Conservation (phyloP, 2,113 vertebrate genomes). For the Monarcha castaneiventris region DNA sequence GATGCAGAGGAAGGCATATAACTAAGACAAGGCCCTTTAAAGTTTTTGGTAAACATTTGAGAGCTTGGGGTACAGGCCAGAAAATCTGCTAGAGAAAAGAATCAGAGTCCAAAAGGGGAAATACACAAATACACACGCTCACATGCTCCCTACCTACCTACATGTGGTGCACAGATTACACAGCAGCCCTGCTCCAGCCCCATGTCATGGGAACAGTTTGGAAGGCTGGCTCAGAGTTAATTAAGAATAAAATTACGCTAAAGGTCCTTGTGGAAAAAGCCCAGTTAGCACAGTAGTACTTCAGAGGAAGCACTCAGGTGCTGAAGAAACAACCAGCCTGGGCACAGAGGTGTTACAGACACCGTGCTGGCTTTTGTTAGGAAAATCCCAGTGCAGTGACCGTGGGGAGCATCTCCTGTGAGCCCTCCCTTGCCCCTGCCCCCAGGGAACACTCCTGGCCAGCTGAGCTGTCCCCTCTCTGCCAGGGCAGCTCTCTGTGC, state of each 20-base stretch:
- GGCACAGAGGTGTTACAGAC: neutral
- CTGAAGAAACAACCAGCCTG: neutral
- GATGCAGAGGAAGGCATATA: neutral
- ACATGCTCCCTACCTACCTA: neutral
- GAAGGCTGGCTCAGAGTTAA: neutral
- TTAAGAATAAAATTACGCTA: neutral
- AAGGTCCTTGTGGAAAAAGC: neutral
- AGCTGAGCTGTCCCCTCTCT: rapidly evolving
- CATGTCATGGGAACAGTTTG: neutral
- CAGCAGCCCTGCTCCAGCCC: neutral
- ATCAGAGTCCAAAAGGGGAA: neutral
- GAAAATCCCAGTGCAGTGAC: neutral
- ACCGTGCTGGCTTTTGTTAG: neutral
- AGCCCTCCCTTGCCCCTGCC: neutral
- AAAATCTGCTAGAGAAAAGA: neutral
- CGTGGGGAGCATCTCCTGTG: neutral
- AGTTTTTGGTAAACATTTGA: neutral
- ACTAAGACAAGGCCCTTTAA: neutral
- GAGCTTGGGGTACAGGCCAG: neutral
- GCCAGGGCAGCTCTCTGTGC: neutral
- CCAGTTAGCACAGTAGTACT: neutral
- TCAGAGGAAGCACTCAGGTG: neutral
- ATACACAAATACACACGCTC: rapidly evolving
- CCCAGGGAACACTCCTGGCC: neutral
- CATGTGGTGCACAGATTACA: neutral